Evolutionary conservation across 2,888 invertebrate species (phyloP), one percentile per base, ranked within the genome.

Genomic region (Microchrysa polita): DNA sequence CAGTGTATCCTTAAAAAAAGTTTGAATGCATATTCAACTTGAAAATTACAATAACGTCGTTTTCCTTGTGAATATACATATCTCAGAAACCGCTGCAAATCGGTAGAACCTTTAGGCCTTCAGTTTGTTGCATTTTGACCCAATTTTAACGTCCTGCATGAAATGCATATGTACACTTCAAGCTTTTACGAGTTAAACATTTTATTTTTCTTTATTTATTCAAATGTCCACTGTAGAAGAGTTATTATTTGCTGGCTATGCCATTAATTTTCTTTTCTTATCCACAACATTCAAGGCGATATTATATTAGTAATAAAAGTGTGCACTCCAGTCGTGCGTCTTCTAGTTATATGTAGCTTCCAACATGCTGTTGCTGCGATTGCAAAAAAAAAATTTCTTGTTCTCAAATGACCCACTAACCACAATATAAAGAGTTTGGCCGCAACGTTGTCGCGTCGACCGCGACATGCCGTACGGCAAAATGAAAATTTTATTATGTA

Each of bases 351-450:
- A n/a, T n/a, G n/a, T n/a, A 34, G 27, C 7, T 34, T 34, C 27
- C 27, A 34, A 34, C 27, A 5, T 34, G 27, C 2, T 34, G 7
- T 34, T 5, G 27, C 27, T 34, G 27, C 48, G 12, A n/a, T 22
- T 65, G 10, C 22, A n/a, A n/a, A n/a, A n/a, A n/a, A n/a, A n/a
- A n/a, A n/a, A n/a, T 65, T 48, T 65, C 48, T 44, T 10, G 65
- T 44, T 65, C 65, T 42, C 65, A 65, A 65, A 48, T 65, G 65
- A 65, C 65, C 65, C 23, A 65, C 65, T 65, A 65, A 65, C 65
- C 65, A 65, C 65, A 65, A 48, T 65, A 44, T 65, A 48, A 61
- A 48, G 48, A 44, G 48, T 44, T 65, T 44, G 65, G 48, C n/a
- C 34, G 20, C 20, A 20, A 20, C 22, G 12, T 22, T 59, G 23